A percentile compares a stretch with the other conserved stretches of the same genome.
phyloP scores from a whole-genome alignment of 2,888 invertebrate genomes.

The Stenodera caucasica region DNA sequence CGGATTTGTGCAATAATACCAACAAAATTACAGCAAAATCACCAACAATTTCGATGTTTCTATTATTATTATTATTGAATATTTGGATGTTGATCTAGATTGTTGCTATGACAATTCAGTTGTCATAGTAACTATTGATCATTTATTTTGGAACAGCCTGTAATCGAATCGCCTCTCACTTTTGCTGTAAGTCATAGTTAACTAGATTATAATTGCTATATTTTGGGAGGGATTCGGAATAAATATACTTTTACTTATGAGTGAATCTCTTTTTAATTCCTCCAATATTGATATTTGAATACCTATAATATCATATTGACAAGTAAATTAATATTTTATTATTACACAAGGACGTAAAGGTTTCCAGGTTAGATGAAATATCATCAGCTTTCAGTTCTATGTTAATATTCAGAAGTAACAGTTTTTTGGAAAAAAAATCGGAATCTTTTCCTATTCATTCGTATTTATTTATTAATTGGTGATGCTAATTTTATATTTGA shows the following conservation, averaged over 20 bases:
- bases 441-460: not conserved
- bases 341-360: slow-evolving; percentile 29
- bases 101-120: too few relatives aligned
- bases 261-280: not conserved
- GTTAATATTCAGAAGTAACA: slow-evolving; percentile 12
- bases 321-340: slow-evolving; percentile 10
- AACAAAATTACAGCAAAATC: not conserved
- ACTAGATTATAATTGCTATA: too few relatives aligned
- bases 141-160: too few relatives aligned
- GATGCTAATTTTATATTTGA: not conserved
- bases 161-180: too few relatives aligned
- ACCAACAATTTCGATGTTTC: too few relatives aligned
- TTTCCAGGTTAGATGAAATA: slow-evolving; percentile 24
- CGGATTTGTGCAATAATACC: not conserved
- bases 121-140: too few relatives aligned
- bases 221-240: too few relatives aligned
- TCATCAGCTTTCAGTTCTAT: slow-evolving; percentile 10
- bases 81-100: too few relatives aligned
- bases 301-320: not conserved
- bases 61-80: too few relatives aligned
- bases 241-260: not conserved
- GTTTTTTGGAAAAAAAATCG: not conserved
- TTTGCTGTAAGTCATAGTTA: too few relatives aligned
- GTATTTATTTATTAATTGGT: not conserved
- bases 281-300: slow-evolving; percentile 18